A percentile compares a stretch with the other conserved stretches of the same genome.
Conservation (phyloP, 2,113 vertebrate species). For the Apodemus speciosus region DNA sequence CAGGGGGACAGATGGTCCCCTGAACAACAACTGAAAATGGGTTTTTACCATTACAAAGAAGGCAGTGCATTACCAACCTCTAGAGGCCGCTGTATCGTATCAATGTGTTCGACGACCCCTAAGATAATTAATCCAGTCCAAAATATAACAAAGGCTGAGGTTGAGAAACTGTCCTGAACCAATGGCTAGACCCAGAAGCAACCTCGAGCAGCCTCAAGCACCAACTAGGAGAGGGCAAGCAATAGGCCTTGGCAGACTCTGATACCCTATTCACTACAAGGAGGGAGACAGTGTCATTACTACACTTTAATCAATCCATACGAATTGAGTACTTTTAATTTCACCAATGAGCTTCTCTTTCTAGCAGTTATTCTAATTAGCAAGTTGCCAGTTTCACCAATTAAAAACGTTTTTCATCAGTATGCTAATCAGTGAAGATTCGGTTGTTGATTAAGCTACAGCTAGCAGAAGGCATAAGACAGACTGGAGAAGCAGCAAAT, state of each 20-base stretch:
- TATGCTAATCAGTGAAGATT: conserved; percentile 12
- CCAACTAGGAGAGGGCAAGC: not conserved
- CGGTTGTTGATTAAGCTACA: conserved; percentile 32
- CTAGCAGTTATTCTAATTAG: conserved; percentile 31
- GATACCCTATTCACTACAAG: not conserved
- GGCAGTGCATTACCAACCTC: not conserved
- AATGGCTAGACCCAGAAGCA: not conserved
- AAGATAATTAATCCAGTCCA: not conserved
- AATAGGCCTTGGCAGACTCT: not conserved
- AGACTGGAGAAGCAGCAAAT: conserved; percentile 31
- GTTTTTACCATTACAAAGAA: not conserved
- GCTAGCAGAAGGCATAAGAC: not conserved
- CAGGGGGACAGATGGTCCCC: not conserved
- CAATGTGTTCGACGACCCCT: not conserved
- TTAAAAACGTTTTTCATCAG: not conserved
- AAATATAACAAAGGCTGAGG: not conserved
- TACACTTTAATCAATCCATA: not conserved
- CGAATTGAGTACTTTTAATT: conserved; percentile 24
- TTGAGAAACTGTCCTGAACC: not conserved
- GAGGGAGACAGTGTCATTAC: not conserved
- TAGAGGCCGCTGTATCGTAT: not conserved
- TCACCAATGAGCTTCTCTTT: not conserved
- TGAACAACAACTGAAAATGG: not conserved
- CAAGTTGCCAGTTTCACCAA: not conserved
- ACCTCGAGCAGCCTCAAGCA: not conserved